Base-by-base conservation (phyloP, 2,888 invertebrate genomes). In the Drosophila crucigera region DNA sequence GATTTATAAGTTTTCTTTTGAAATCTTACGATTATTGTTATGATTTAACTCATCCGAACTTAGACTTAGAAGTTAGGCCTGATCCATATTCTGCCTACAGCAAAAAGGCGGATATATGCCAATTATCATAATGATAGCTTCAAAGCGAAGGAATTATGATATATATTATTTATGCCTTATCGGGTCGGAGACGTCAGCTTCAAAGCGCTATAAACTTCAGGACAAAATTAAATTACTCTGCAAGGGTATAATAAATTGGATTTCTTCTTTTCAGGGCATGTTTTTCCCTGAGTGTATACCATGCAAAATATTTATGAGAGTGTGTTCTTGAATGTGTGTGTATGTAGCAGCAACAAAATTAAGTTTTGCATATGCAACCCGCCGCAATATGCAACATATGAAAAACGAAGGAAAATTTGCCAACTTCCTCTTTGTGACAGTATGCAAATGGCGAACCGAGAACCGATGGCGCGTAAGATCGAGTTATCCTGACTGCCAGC, bases 351-450 rank as follows among this genome's bases (percentile, higher is more conserved):
- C 22, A 65, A 68, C 62, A 37, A 72, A 74, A 72, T 81, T 73
- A 67, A 77, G 77, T 58, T 83, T 78, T 62, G 78, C 64, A 68
- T 62, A 69, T 64, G 69, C 67, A 73, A 66, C 33, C 11, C 14
- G 66, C 58, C 58, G 37, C 77, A 70, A 50, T 62, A 56, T 61
- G 68, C 76, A 73, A 64, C 54, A 67, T 79, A 87, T 83, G 89
- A 89, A 76, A 89, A 86, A 85, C 85, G 81, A 80, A 83, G 68
- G 67, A 80, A 76, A 76, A 76, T 82, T 81, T 77, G 64, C 80
- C 80, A 76, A 68, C 59, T 58, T 83, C 37, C 66, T 56, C 55
- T 61, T 71, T 58, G 69, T 47, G 63, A 77, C 56, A 78, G 56
- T 67, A 76, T 73, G 76, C 76, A 76, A 76, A 78, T 77, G 63